Conservation (phyloP, 1,140 invertebrate genomes). For the Steinernema khuongi region DNA sequence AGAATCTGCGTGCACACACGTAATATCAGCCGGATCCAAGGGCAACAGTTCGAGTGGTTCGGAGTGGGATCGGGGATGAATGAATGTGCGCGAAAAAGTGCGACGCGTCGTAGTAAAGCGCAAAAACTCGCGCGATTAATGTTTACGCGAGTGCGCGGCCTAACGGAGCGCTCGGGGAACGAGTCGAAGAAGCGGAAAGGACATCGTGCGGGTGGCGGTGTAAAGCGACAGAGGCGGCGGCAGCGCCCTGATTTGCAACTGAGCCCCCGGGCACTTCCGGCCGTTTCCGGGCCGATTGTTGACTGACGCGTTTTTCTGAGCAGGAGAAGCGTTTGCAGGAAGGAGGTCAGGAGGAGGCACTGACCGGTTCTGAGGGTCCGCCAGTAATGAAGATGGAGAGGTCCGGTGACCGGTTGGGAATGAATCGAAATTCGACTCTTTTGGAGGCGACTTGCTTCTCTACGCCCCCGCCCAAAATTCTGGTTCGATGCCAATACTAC, state of each 20-base stretch:
- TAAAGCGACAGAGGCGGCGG: neutral
- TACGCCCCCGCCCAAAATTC: neutral
- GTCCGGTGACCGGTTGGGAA: no score
- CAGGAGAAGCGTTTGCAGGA: no score
- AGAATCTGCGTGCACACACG: no score
- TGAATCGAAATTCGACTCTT: no score
- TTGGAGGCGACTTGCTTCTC: no score
- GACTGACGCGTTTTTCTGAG: no score
- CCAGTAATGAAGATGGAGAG: no score
- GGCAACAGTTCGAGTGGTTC: neutral
- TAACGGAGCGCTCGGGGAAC: slow-evolving; percentile 11
- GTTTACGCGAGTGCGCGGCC: slow-evolving; percentile 7
- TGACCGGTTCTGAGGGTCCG: neutral
- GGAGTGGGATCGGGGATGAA: neutral
- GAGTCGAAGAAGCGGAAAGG: slow-evolving; percentile 6
- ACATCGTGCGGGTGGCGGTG: neutral
- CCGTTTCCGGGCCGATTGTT: no score
- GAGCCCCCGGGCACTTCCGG: neutral
- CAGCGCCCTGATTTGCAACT: slow-evolving; percentile 15
- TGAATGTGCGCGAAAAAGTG: slow-evolving; percentile 16
- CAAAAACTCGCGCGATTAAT: slow-evolving; percentile 13
- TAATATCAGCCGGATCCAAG: neutral
- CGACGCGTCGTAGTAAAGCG: neutral
- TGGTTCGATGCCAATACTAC: neutral
- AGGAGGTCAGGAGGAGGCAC: neutral